Percentiles rank a stretch among this genome's conserved stretches.
Conservation (phyloP, 2,113 vertebrate genomes). For the Mesocricetus auratus region DNA sequence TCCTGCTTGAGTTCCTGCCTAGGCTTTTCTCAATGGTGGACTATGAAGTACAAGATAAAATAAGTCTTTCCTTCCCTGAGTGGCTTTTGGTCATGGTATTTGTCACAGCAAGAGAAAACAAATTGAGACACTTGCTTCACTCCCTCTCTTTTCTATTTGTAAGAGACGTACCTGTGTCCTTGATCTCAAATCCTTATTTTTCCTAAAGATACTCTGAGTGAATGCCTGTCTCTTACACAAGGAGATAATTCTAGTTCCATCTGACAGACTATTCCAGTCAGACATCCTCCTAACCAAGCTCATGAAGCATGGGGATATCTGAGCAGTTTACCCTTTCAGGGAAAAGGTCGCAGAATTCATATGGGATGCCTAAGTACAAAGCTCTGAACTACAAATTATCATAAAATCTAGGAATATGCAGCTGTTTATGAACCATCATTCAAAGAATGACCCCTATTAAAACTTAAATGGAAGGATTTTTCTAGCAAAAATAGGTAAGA, state of each 20-base stretch:
- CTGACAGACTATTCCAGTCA: not conserved
- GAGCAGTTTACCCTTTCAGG: not conserved
- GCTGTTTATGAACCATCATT: constrained; percentile 50
- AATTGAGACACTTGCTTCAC: not conserved
- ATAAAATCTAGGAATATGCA: constrained; percentile 51
- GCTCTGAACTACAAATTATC: not conserved
- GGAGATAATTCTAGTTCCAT: not conserved
- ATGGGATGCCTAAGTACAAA: not conserved
- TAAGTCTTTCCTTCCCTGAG: not conserved
- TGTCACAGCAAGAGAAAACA: not conserved
- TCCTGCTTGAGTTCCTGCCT: not conserved
- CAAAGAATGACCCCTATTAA: constrained; percentile 40
- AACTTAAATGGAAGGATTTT: constrained; percentile 36
- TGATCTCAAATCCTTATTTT: not conserved
- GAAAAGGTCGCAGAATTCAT: not conserved
- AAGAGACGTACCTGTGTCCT: not conserved
- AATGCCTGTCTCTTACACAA: not conserved
- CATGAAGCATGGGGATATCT: not conserved
- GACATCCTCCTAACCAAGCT: not conserved
- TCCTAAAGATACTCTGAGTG: not conserved
- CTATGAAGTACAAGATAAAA: not conserved
- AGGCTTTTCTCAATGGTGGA: not conserved
- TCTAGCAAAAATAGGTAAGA: constrained; percentile 44
- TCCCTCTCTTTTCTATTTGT: not conserved
- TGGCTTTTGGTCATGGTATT: not conserved